Conservation (phyloP, 2,113 vertebrate species). For the Tenrec ecaudatus region DNA sequence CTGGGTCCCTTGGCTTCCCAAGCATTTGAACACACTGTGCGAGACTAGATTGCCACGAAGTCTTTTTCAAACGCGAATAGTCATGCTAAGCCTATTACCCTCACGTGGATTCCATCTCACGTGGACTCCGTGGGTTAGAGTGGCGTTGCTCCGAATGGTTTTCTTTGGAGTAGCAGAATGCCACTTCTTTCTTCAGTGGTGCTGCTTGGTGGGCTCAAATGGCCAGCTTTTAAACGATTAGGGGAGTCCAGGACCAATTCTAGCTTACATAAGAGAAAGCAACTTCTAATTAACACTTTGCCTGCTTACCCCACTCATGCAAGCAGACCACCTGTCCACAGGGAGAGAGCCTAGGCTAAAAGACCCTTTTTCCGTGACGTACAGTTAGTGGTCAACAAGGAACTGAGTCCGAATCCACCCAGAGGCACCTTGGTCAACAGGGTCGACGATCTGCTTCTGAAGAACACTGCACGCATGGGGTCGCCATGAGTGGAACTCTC, state of each 20-base stretch:
- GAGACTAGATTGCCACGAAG: not conserved
- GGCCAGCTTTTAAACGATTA: not conserved
- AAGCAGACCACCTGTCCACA: not conserved
- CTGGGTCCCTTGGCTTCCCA: not conserved
- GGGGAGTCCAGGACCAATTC: not conserved
- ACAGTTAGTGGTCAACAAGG: not conserved
- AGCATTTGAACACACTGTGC: not conserved
- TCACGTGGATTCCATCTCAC: not conserved
- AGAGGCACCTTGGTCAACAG: not conserved
- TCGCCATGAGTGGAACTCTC: not conserved
- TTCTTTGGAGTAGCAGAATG: not conserved
- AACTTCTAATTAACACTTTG: not conserved
- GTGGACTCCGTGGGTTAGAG: not conserved
- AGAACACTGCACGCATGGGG: not conserved
- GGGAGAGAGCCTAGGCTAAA: not conserved
- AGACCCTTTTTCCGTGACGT: not conserved
- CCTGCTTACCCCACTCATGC: not conserved
- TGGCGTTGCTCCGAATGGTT: not conserved
- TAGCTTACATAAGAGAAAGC: not conserved
- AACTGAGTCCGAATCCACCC: not conserved
- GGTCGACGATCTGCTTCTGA: not conserved
- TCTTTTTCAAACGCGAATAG: not conserved
- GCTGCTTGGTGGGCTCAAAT: not conserved
- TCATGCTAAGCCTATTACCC: too few species aligned
- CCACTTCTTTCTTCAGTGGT: too few species aligned